Evolutionary conservation across 2,888 invertebrate genomes (phyloP).

Genomic region (Clitarchus hookeri): DNA sequence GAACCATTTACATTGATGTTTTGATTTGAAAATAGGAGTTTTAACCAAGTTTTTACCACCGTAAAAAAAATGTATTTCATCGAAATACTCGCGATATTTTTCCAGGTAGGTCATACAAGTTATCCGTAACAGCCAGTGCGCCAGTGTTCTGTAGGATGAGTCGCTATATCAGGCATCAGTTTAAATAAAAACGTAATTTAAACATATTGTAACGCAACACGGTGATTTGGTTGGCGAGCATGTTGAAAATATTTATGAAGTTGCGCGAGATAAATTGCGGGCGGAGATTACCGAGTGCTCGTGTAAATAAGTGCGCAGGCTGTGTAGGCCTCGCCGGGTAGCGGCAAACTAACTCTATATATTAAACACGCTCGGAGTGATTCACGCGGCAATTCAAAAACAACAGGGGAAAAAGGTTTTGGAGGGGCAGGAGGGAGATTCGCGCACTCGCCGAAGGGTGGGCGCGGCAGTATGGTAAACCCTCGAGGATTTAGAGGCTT

Average conservation of each 20-base stretch:
- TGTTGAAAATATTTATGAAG: not conserved
- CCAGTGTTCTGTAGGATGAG: not conserved
- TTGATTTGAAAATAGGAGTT: no score
- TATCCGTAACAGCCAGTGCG: no score
- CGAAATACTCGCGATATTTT: no score
- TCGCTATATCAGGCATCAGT: not conserved
- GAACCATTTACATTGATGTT: no score
- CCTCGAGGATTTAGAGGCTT: not conserved
- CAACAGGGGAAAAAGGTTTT: not conserved
- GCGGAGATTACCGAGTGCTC: not conserved
- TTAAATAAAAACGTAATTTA: not conserved
- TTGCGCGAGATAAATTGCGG: not conserved
- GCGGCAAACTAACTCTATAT: not conserved
- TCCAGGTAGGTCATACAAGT: no score
- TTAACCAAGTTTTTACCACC: no score
- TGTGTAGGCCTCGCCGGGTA: not conserved
- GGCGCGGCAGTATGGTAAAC: not conserved
- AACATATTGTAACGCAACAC: not conserved
- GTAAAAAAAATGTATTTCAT: no score
- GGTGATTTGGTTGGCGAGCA: not conserved
- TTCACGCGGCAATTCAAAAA: slow-evolving; percentile 14
- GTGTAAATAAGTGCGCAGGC: not conserved
- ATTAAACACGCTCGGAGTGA: not conserved
- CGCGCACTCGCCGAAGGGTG: not conserved
- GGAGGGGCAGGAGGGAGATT: not conserved